A percentile compares a stretch with the other conserved stretches of the same genome.
These are phyloP conservation scores for Spondyliosoma cantharus DNA, from an alignment of 2,797 vertebrate genomes.

Conservation along the genomic window DNA sequence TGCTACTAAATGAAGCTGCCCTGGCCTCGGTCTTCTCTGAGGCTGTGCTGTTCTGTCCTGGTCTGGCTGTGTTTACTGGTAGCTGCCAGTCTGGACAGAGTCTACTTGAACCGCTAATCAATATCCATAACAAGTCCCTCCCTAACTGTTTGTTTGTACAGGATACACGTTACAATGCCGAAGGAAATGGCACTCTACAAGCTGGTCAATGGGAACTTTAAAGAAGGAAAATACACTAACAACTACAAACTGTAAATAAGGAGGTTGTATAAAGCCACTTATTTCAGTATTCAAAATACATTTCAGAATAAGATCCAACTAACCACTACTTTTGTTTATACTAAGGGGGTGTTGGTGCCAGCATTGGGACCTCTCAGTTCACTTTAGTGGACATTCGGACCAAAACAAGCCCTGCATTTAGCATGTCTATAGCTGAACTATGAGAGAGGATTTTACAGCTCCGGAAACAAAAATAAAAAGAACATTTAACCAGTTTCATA, in stretches of 20 bases:
- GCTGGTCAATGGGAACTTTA: neutral
- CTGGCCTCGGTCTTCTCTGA: no score
- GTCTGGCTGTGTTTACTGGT: no score
- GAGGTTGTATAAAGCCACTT: neutral
- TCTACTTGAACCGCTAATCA: no score
- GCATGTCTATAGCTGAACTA: neutral
- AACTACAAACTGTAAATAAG: neutral
- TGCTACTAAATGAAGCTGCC: no score
- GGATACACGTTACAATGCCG: no score
- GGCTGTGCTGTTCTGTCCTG: no score
- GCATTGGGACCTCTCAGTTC: neutral
- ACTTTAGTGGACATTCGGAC: neutral
- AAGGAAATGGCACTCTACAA: no score
- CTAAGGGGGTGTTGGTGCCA: neutral
- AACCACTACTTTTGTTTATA: neutral
- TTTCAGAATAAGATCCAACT: neutral
- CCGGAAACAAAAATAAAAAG: neutral
- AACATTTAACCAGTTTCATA: neutral
- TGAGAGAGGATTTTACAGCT: neutral
- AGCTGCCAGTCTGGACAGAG: no score
- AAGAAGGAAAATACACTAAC: neutral
- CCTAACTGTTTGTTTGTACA: no score
- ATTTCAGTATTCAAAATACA: neutral
- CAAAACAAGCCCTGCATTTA: neutral
- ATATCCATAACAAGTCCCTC: no score